Evolutionary conservation across 2,797 vertebrate species (phyloP).

Genomic region (Zonotrichia albicollis): DNA sequence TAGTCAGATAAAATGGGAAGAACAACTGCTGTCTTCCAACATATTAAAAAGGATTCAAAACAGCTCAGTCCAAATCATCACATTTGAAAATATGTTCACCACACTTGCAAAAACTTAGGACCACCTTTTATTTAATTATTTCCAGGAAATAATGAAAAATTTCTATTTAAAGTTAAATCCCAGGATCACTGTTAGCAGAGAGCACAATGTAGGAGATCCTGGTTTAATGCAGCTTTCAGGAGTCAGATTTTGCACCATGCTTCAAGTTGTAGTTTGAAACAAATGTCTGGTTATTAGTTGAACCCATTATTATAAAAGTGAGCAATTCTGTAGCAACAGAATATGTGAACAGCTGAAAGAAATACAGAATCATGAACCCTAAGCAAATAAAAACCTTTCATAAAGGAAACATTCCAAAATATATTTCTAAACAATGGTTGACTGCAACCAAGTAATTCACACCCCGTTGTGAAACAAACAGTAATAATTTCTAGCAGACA

Average conservation of each 20-base stretch:
- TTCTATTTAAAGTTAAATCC: constrained; percentile 35
- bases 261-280: background rate
- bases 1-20: constrained; percentile 3
- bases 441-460: constrained; percentile 62
- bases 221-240: constrained; percentile 11
- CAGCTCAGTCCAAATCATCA: background rate
- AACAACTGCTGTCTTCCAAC: constrained; percentile 1
- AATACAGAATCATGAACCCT: constrained; percentile 17
- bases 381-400: constrained; percentile 54
- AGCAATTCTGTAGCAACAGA: background rate
- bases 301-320: constrained; percentile 7
- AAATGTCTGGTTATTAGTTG: constrained; percentile 27
- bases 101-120: constrained; percentile 19
- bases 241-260: background rate
- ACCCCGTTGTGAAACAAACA: constrained; percentile 51
- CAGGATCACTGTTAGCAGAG: background rate
- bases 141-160: constrained; percentile 34
- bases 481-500: constrained; percentile 52
- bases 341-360: constrained; percentile 54
- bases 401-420: constrained; percentile 59
- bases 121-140: constrained; percentile 45
- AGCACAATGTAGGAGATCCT: background rate
- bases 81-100: constrained; percentile 2
- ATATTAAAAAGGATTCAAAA: background rate
- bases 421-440: constrained; percentile 63